Evolutionary conservation across 2,888 invertebrate species (phyloP).

Genomic region (Eristalis tenax): DNA sequence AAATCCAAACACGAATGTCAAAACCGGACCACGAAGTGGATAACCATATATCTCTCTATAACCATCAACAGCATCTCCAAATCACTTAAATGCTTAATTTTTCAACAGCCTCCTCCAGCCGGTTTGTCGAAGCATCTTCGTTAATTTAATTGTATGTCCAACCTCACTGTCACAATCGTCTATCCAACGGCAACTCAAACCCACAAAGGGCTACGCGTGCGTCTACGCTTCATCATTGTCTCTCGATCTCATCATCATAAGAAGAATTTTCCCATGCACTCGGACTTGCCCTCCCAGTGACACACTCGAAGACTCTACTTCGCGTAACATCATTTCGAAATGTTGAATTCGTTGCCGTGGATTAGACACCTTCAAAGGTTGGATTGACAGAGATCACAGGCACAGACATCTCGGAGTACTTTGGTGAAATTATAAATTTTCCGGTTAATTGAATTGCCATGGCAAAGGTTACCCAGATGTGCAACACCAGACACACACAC

Average conservation of each 20-base stretch:
- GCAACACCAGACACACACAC: background rate
- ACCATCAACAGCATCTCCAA: no score
- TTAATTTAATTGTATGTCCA: background rate
- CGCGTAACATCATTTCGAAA: background rate
- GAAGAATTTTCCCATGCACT: background rate
- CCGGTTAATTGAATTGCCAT: slow-evolving; percentile 20
- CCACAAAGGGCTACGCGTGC: background rate
- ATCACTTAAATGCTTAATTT: background rate
- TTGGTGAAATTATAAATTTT: slow-evolving; percentile 36
- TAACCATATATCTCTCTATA: no score
- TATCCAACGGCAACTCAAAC: background rate
- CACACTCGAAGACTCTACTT: background rate
- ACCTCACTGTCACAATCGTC: background rate
- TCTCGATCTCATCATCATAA: background rate
- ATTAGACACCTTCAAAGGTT: background rate
- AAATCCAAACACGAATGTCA: no score
- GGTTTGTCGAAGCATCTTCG: background rate
- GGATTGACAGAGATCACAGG: background rate
- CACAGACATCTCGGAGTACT: background rate
- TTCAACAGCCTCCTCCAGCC: background rate
- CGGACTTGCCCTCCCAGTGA: background rate
- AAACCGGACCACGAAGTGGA: no score
- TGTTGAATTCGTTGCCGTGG: background rate
- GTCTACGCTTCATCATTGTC: background rate
- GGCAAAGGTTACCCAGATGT: slow-evolving; percentile 39